Percentiles rank a stretch among this genome's conserved stretches.
phyloP scores from a whole-genome alignment of 2,113 vertebrate genomes.

The Sinocyclocheilus anophthalmus region DNA sequence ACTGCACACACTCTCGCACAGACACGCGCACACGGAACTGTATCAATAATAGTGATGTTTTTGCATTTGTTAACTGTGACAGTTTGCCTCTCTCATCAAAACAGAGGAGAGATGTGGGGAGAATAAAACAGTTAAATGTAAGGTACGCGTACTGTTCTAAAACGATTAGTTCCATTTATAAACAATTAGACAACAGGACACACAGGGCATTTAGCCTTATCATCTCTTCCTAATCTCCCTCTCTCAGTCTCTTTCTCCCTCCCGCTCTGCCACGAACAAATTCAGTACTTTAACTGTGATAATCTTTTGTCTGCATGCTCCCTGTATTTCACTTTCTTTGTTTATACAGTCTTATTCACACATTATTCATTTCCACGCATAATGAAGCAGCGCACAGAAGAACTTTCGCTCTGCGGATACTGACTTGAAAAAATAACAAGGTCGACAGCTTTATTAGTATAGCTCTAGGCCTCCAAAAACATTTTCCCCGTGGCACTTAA shows the following conservation, averaged over 20 bases:
- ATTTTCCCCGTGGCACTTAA: conserved; percentile 66
- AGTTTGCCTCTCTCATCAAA: conserved; percentile 89
- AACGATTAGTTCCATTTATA: conserved; percentile 97
- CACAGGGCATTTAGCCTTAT: conserved; percentile 74
- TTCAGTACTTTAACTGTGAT: conserved; percentile 62
- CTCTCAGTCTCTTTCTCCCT: conserved; percentile 51
- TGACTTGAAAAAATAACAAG: conserved; percentile 67
- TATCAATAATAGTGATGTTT: conserved; percentile 94
- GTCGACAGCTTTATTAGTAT: conserved; percentile 73
- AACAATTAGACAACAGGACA: conserved; percentile 85
- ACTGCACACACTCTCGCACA: conserved; percentile 48
- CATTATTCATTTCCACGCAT: conserved; percentile 72
- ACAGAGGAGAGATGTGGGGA: conserved; percentile 59
- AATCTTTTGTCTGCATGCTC: conserved; percentile 62
- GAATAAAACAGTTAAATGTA: conserved; percentile 79
- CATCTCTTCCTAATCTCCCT: conserved; percentile 56
- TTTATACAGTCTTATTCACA: conserved; percentile 68
- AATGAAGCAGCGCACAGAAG: conserved; percentile 66
- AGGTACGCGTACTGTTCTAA: conserved; percentile 88
- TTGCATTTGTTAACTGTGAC: conserved; percentile 93
- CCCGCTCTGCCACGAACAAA: conserved; percentile 57
- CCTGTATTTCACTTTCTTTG: conserved; percentile 59
- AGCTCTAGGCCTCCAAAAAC: conserved; percentile 72
- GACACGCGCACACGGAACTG: conserved; percentile 75
- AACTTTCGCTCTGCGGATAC: conserved; percentile 61